These are phyloP conservation scores for Stichopus chloronotus DNA, from an alignment of 35 echinoderm and acorn worm species.

Conservation along the genomic window DNA sequence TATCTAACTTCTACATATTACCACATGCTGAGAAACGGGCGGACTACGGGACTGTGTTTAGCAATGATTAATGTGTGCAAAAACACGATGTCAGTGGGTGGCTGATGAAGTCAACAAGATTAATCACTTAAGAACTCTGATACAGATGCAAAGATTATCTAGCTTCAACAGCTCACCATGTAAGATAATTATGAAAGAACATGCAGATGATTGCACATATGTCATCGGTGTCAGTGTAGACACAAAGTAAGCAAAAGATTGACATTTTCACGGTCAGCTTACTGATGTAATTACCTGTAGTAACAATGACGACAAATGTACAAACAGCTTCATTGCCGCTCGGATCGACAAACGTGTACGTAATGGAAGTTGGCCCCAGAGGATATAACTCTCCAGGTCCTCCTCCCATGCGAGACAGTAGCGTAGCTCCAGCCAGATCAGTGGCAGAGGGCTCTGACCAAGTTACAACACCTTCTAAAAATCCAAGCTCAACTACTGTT, in stretches of 20 bases:
- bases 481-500: constrained; percentile 9
- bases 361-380: neutral
- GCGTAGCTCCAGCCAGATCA: constrained; percentile 46
- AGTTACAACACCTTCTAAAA: neutral
- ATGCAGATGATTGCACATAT: too few species aligned
- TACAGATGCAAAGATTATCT: constrained; percentile 30
- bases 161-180: too few species aligned
- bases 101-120: too few species aligned
- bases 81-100: too few species aligned
- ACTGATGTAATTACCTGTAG: neutral
- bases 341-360: neutral
- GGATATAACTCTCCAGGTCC: constrained; percentile 52
- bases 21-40: too few species aligned
- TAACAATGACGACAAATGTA: neutral
- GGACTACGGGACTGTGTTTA: too few species aligned
- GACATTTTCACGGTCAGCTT: too few species aligned
- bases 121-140: too few species aligned
- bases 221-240: neutral
- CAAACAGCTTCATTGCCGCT: neutral
- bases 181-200: too few species aligned
- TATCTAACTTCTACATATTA: too few species aligned
- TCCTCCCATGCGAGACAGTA: neutral
- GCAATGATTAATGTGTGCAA: too few species aligned
- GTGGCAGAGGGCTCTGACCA: constrained; percentile 66
- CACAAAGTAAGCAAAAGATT: too few species aligned